Base-by-base conservation (phyloP, 1,140 invertebrate species). In the Papilio aristodemus region DNA sequence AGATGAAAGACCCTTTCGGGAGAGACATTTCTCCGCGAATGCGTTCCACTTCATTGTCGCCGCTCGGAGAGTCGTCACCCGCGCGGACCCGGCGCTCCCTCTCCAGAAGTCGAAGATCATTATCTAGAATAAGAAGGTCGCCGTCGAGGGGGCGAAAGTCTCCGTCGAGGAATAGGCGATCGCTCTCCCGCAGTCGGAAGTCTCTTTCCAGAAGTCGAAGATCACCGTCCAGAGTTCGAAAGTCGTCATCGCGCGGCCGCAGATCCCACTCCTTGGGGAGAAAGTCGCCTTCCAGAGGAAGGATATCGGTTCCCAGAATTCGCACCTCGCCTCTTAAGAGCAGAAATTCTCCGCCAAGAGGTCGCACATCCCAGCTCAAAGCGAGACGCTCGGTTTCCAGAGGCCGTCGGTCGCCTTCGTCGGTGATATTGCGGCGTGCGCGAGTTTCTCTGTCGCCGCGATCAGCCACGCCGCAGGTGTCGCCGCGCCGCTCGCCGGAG, bases 1-100 rank as follows among this genome's bases (percentile, higher is more conserved):
- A 93, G n/a, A 87, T 93, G 32, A 96, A 95, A 86, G 96, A 97
- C 84, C 94, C 95, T 36, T 97, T 96, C 89, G 96, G 96, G 0
- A 91, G 96, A n/a, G 96, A 97, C 85, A 93, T 93, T 25, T 90
- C 88, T 3, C 90, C 93, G 13, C 87, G 77, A 36, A 77, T 77
- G 14, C 72, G 69, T 10, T 82, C 78, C 8, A 77, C 46, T 77
- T 87, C 77, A 32, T 81, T 68, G 7, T 80, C 78, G 13, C 77
- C 22, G n/a, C 39, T 66, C 57, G 17, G 72, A 75, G 9, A 78
- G 73, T 11, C 11, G 54, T 71, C 50, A 7, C 71, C 68, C 60
- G 22, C 27, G n/a, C 70, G 59, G 22, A 41, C 19, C 9, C 25
- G 63, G 0, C 43, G 63, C 4, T 66, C 63, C n/a, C 32, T 66